Conservation (phyloP, 1,140 invertebrate genomes). For the Ectropis grisescens region DNA sequence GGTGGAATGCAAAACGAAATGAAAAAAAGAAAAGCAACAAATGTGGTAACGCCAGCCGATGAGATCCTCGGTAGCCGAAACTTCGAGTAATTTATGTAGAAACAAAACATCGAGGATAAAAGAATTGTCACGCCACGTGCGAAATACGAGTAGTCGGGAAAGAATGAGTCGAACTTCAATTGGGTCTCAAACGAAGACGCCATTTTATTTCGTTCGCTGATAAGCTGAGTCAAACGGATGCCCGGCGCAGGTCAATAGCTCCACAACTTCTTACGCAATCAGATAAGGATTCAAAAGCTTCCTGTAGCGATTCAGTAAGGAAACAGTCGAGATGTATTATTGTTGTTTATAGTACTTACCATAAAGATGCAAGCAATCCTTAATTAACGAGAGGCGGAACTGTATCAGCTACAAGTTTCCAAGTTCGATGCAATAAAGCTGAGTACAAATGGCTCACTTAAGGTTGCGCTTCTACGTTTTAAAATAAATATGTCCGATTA, state of each 20-base stretch:
- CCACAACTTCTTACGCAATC: constrained; percentile 35
- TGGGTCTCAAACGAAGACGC: constrained; percentile 11
- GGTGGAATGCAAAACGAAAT: constrained; percentile 61
- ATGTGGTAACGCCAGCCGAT: constrained; percentile 23
- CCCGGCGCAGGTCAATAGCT: constrained; percentile 24
- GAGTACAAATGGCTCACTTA: constrained; percentile 21
- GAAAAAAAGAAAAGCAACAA: constrained; percentile 28
- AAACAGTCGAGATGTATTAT: constrained; percentile 52
- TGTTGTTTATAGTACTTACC: constrained; percentile 53
- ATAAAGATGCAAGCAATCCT: constrained; percentile 37
- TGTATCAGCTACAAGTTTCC: constrained; percentile 9
- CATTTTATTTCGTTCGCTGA: constrained; percentile 36
- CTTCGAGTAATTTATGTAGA: constrained; percentile 47
- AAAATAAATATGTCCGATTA: constrained; percentile 55
- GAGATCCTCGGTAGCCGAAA: constrained; percentile 31
- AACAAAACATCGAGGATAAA: constrained; percentile 43
- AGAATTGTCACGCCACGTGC: constrained; percentile 46
- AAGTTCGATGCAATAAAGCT: constrained; percentile 19
- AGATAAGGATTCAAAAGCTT: constrained; percentile 37
- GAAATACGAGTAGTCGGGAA: constrained; percentile 26
- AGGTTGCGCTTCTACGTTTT: constrained; percentile 22
- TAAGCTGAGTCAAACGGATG: constrained; percentile 32
- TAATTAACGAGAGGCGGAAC: constrained; percentile 53
- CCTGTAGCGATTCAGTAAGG: constrained; percentile 37
- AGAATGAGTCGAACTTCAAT: constrained; percentile 17